Evolutionary conservation across 2,113 vertebrate species (phyloP), one percentile per base, ranked within the genome.

Genomic region (Hippocampus mohnikei): DNA sequence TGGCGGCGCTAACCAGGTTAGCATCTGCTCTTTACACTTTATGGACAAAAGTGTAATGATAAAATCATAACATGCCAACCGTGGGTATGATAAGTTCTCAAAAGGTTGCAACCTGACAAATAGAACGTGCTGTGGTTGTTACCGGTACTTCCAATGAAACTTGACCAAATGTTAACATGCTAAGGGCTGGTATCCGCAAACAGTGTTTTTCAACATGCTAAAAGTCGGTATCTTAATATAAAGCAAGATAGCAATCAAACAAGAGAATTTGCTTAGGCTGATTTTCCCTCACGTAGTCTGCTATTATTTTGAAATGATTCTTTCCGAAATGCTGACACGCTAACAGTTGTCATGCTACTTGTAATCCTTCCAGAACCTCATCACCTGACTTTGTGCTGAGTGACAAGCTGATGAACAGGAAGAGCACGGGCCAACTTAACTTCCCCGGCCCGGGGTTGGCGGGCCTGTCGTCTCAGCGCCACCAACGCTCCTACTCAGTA

Each of bases 401-500:
- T 76, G 91, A 94, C 58, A 99, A 99, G 85, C 87, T 98, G 71
- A 94, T 93, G 2, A 99, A 94, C 88, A 85, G 96, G 37, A 98
- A 98, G 84, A 99, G 97, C 88, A 99, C 97, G 0, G 97, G 96
- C 5, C 96, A 98, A 79, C 87, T 99, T 11, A 97, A 98, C 13
- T 88, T 98, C 75, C 96, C 92, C 8, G 88, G 90, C 12, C 91
- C 95, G 2, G 94, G 94, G 11, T 84, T 90, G 4, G 92, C 65
- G 13, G 92, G 91, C 0, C 78, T 95, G 21, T 96, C 97, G 0
- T 92, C 95, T 4, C 96, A 98, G 37, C 92, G 96, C 10, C 97
- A 98, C 81, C 96, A 99, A 63, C 94, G 97, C 78, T 98, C 96
- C 80, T 98, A 96, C 86, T 99, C 97, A 0, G 97, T 98, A 56